Base-by-base conservation (phyloP, 2,888 invertebrate genomes). In the Ptychoptera contaminata region DNA sequence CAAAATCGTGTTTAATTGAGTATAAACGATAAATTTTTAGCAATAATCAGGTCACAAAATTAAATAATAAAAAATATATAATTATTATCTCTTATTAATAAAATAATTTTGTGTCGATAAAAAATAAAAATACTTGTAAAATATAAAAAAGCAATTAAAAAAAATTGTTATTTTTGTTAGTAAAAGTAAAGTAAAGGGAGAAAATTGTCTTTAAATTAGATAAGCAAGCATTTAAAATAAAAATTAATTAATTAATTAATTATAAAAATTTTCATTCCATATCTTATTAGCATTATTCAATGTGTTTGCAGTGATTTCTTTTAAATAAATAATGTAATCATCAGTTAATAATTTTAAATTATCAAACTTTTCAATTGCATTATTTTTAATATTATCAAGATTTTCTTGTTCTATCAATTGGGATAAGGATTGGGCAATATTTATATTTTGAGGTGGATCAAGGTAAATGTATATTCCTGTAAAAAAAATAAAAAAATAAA, bases 221-320 rank as follows among this genome's bases (percentile, higher is more conserved):
- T 5, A 23, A 23, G 7, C 3, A 23, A 23, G 7, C 7, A 23
- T 23, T 23, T 5, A 23, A 7, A 23, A 23, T 5, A 23, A 7
- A 23, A 23, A 7, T 7, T 5, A 23, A 23, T 23, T 23, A 5
- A 5, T 23, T 23, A 5, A 40, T 50, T 48, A 50, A 49, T 58
- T 67, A 59, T 61, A 65, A 30, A 68, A 53, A 3, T 68, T 50
- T 5, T 67, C 66, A 7, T 53, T 52, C 68, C 68, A 70, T 34
- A 61, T 63, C 1, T 67, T 58, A 11, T 62, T 54, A 6, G 72
- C 57, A 50, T 70, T 72, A 45, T 69, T 68, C 45, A 60, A 62
- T 49, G 74, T 68, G 56, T 74, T 74, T 9, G 67, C 66, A 0
- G 70, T 71, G 0, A 74, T 70, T 0, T 70, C 67, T 43, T 62